Evolutionary conservation across 2,888 invertebrate species (phyloP), one percentile per base, ranked within the genome.

Genomic region (Idaea aversata): DNA sequence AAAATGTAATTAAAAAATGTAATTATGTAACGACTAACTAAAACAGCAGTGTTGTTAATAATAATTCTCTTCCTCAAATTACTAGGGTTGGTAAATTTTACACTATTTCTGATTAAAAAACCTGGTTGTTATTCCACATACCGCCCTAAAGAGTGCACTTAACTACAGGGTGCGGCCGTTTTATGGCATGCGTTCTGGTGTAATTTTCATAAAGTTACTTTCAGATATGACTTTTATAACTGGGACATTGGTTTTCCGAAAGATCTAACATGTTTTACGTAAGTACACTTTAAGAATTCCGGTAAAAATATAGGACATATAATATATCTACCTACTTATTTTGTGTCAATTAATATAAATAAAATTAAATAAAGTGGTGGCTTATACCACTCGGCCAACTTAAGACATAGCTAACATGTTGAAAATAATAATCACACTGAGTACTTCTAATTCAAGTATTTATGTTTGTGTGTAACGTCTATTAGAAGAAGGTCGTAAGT

Each of bases 81-180:
- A 47, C 47, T 47, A 13, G 47, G 47, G 47, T 13, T 47, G 10
- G 47, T 47, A 47, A 5, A 10, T 68, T 63, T 25, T 63, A 61
- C 64, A 59, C 64, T 63, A 36, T 61, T 65, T 64, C 61, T 66
- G 68, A 68, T 68, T 68, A 68, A 66, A 68, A 66, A 63, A 62
- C 64, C 63, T 64, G 60, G 62, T 59, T 61, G 66, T 66, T 68
- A 59, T 59, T 16, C 34, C 16, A 66, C 63, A 63, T 62, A 57
- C 58, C 63, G 61, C 65, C 66, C 64, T 65, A 62, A 62, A 64
- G 61, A 36, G 64, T 61, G 63, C 59, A 59, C 16, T 34, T 34
- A 34, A 13, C 25, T 59, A 15, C 34, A 34, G 34, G 59, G 59
- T 25, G 59, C 34, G 59, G 59, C 10, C 59, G 25, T 16, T 59